Base-by-base conservation (phyloP, 1,140 invertebrate genomes). In the Acromyrmex charruanus region DNA sequence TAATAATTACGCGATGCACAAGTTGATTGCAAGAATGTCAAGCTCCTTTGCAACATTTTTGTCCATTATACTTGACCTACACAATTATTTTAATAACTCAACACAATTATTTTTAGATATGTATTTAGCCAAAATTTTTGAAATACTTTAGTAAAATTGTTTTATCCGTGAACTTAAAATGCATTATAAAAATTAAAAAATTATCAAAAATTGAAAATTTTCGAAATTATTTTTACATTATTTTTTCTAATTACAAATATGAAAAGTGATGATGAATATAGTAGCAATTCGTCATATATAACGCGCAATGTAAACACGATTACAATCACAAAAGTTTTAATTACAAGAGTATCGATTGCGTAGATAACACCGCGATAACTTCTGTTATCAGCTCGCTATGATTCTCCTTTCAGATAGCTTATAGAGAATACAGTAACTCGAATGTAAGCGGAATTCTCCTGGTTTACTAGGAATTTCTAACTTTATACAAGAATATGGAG, bases 401-500 rank as follows among this genome's bases (percentile, higher is more conserved):
- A 69, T 21, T 1, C 0, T 16, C 9, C 6, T 77, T 28, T 12
- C 18, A 12, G 21, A 65, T 28, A 39, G 0, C 31, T 31, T 28
- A 2, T 7, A 68, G 18, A 25, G 39, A 68, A 31, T 69, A 68
- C 35, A 21, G 10, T 44, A 12, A 21, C 3, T 53, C 25, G 21
- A 55, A 58, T 21, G 7, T 49, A 66, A 66, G 28, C 53, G 25
- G n/a, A 35, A 35, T 80, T 80, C 14, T 69, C 4, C 18, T 0
- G 16, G 28, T 55, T 55, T 25, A 79, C 2, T 18, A 44, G 63
- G 14, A 55, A 53, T 69, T 14, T 16, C 31, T 25, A 25, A 12
- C 21, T 77, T 68, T 80, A 80, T 16, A 49, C 14, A 39, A 31
- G 14, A 81, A 81, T 81, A 81, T 80, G 49, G n/a, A 80, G n/a